Base-by-base conservation (phyloP, 1,140 invertebrate genomes). In the Habropoda laboriosa region DNA sequence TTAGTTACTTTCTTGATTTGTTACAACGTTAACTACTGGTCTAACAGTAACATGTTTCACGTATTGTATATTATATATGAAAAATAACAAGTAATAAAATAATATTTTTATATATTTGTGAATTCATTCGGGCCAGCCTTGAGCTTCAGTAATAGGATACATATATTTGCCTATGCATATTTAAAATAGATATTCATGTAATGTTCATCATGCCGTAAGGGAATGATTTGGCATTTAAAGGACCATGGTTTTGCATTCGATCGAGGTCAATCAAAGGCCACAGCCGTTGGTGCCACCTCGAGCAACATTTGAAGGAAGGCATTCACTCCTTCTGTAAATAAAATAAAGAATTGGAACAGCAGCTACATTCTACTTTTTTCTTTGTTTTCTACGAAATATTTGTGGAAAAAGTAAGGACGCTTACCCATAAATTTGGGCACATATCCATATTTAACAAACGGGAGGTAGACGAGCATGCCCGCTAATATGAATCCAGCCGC, bases 401-500 rank as follows among this genome's bases (percentile, higher is more conserved):
- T 32, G 7, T 61, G 10, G 24, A n/a, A n/a, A n/a, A 7, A 27
- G 13, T 78, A 45, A 18, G 18, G 72, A 42, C 42, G 73, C 94
- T 95, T 94, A 97, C 97, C 96, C 96, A 97, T 97, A 87, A 96
- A 96, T 82, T 95, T 95, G 70, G 96, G 94, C 77, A 96, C 95
- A 93, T 96, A 95, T 91, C 97, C 96, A 92, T 96, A 97, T 90
- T 98, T 96, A 47, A 99, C 98, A 91, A 99, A 98, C 47, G 98
- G 98, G 87, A 99, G 93, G 92, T 99, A 99, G 92, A 99, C 96
- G 47, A 99, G 92, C 87, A 98, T 94, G 53, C 98, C 98, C 61
- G 96, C 96, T 21, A 97, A 91, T 83, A 99, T 97, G 93, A 99
- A 99, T 49, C 96, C 93, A 68, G 96, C 94, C 24, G 98, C 98